Evolutionary conservation across 2,113 vertebrate species (phyloP), one percentile per base, ranked within the genome.

Genomic region (Sphaerodactylus townsendi): DNA sequence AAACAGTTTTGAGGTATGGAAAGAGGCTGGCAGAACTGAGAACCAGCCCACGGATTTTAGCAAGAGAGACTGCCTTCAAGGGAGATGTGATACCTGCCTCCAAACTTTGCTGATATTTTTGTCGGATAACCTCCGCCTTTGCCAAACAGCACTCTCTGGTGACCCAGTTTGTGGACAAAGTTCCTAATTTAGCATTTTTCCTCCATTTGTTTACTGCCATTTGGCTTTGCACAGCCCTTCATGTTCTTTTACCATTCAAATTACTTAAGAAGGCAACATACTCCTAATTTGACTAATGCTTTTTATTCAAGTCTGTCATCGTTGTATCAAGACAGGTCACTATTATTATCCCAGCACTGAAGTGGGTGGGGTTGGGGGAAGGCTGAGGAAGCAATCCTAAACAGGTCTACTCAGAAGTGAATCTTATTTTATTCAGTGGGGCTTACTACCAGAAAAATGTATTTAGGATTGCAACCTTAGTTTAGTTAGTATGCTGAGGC

Each of bases 11-110:
- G 2, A 1, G 28, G 84, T 30, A 41, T 64, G 25, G 77, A 75
- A 77, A 53, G 25, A 75, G 37, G 11, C 30, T 85, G n/a, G 4
- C 5, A 59, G 1, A 50, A 25, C 37, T 2, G 46, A 14, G 4
- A 5, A n/a, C 2, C 0, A 39, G 68, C 90, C 76, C 44, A 21
- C 33, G 44, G 7, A 1, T 23, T 89, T 81, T 77, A 39, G 35
- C 25, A 3, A 19, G 79, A 53, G 44, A 64, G 71, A 71, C 19
- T 79, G n/a, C 35, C 85, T 48, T 88, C 35, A 83, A 87, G 66
- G 13, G n/a, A 10, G 15, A 37, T 23, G 28, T 62, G 30, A 19
- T 21, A 15, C 50, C 2, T 53, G 48, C 13, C 10, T 41, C 17
- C 10, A 44, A 1, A 1, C 0, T 75, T 7, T 14, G 15, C 65